Percentiles rank a stretch among this genome's conserved stretches.
Evolutionary conservation across 1,140 invertebrate genomes (phyloP).

Genomic region (Scaptodrosophila lebanonensis): DNA sequence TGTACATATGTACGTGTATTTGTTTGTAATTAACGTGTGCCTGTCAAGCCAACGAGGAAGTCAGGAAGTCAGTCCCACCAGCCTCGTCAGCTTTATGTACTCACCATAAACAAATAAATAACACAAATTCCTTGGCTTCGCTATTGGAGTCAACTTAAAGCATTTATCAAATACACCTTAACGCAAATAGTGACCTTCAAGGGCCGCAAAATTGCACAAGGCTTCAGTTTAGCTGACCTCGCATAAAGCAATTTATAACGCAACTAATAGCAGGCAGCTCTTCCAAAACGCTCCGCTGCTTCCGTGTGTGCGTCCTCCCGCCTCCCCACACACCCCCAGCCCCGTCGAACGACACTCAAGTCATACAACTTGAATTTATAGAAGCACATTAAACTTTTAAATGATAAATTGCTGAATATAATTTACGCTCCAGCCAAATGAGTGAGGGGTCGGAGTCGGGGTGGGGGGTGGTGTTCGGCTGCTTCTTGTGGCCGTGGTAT

Average conservation of each 20-base stretch:
- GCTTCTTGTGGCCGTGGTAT: slow-evolving; percentile 42
- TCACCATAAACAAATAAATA: too few species aligned
- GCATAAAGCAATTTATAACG: slow-evolving; percentile 67
- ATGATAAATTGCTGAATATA: slow-evolving; percentile 74
- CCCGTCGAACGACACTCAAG: slow-evolving; percentile 36
- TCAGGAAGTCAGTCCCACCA: too few species aligned
- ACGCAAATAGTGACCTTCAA: too few species aligned
- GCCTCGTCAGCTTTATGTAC: too few species aligned
- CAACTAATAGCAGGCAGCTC: slow-evolving; percentile 53
- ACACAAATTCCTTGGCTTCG: too few species aligned
- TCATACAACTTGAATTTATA: slow-evolving; percentile 73
- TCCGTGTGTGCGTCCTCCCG: not conserved
- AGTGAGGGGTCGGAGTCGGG: slow-evolving; percentile 7
- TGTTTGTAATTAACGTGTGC: too few species aligned
- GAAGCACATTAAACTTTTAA: slow-evolving; percentile 75
- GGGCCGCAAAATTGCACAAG: too few species aligned
- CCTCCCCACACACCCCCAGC: not conserved
- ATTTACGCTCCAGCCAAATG: slow-evolving; percentile 57
- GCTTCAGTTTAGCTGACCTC: too few species aligned
- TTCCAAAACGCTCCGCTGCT: not conserved
- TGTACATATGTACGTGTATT: too few species aligned
- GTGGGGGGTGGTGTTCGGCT: slow-evolving; percentile 10
- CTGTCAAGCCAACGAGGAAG: too few species aligned
- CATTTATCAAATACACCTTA: too few species aligned
- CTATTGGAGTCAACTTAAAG: too few species aligned